These are phyloP conservation scores for Oppia nitens DNA, from an alignment of 1,140 invertebrate species.

Conservation along the genomic window DNA sequence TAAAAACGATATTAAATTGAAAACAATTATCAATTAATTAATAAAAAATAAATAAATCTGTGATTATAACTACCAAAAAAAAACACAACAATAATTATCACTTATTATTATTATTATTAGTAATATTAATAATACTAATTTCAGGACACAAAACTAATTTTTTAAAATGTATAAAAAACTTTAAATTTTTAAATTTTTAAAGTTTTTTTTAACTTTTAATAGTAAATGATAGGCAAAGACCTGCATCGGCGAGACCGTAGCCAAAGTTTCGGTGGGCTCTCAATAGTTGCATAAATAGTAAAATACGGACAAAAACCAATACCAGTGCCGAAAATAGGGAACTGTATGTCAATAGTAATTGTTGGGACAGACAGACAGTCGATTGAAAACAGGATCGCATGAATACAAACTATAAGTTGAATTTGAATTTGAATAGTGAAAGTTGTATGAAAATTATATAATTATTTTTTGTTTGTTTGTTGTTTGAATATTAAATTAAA, in stretches of 20 bases:
- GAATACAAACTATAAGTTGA: conserved; percentile 8
- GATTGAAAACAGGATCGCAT: conserved; percentile 2
- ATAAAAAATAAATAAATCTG: neutral
- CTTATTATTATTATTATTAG: neutral
- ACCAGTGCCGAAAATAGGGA: conserved; percentile 1
- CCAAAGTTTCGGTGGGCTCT: conserved; percentile 11
- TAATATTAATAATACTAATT: neutral
- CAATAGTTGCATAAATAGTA: conserved; percentile 11
- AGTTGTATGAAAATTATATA: neutral
- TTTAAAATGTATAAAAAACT: neutral
- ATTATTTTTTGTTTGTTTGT: neutral
- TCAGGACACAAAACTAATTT: neutral
- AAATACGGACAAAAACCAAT: conserved; percentile 8
- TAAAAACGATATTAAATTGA: too few species aligned
- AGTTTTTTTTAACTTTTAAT: too few species aligned
- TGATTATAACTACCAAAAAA: neutral
- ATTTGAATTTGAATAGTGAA: too few species aligned
- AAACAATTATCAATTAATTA: neutral
- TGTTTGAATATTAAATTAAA: neutral
- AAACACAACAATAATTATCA: neutral
- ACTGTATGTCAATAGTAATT: conserved; percentile 6
- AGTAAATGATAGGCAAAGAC: too few species aligned
- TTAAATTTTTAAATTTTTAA: too few species aligned
- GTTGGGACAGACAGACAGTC: neutral
- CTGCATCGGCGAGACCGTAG: conserved; percentile 12